phyloP scores from a whole-genome alignment of 2,888 invertebrate genomes.

The Cryptops parisi region DNA sequence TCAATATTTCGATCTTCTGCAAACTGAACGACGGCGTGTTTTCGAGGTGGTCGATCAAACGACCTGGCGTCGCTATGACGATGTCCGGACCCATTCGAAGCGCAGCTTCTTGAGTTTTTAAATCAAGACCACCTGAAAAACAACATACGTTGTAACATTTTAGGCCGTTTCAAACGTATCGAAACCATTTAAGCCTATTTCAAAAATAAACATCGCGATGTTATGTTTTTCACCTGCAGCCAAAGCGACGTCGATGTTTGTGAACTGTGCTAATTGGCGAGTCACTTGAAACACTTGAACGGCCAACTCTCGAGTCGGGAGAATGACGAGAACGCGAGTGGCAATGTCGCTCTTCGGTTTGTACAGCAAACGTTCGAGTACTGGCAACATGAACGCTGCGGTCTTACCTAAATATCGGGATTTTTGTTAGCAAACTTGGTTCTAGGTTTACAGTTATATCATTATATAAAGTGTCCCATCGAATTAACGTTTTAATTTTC shows the following conservation, averaged over 20 bases:
- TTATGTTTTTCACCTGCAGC: conserved; percentile 43
- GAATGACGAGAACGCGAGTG: conserved; percentile 77
- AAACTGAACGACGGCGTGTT: conserved; percentile 84
- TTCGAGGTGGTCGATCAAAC: conserved; percentile 90
- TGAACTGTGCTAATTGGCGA: conserved; percentile 75
- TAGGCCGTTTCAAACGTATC: too few species aligned
- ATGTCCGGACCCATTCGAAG: conserved; percentile 79
- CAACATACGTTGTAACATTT: too few species aligned
- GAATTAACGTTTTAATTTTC: too few species aligned
- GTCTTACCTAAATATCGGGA: conserved; percentile 99
- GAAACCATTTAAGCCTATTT: too few species aligned
- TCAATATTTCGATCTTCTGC: conserved; percentile 74
- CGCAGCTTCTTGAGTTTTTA: conserved; percentile 48
- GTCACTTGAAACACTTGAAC: conserved; percentile 95
- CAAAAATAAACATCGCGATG: too few species aligned
- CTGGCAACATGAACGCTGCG: conserved; percentile 96
- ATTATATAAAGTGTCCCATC: background rate
- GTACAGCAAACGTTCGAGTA: conserved; percentile 80
- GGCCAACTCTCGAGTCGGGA: conserved; percentile 93
- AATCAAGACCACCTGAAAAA: conserved; percentile 61
- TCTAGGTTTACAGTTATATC: background rate
- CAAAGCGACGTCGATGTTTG: conserved; percentile 57
- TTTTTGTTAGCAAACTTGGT: background rate
- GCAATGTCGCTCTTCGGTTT: conserved; percentile 53
- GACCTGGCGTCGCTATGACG: conserved; percentile 95